A percentile compares a stretch with the other conserved stretches of the same genome.
phyloP scores from a whole-genome alignment of 1,140 invertebrate species.

The Lordiphosa stackelbergi region DNA sequence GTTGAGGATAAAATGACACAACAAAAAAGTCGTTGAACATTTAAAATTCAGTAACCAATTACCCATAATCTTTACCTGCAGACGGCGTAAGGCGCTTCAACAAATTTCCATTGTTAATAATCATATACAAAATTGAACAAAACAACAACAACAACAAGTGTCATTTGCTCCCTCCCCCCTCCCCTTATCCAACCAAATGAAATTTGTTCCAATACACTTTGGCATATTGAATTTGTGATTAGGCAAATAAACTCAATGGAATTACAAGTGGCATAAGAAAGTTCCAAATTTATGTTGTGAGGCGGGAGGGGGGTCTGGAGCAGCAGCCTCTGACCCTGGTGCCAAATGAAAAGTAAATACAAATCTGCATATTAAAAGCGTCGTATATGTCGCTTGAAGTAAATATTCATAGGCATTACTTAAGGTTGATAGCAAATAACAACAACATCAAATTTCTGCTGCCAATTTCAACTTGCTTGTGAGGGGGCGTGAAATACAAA shows the following conservation, averaged over 20 bases:
- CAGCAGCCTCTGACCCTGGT: neutral
- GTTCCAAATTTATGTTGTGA: slow-evolving; percentile 41
- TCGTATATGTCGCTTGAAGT: slow-evolving; percentile 51
- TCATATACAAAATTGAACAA: slow-evolving; percentile 33
- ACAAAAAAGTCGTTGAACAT: slow-evolving; percentile 4
- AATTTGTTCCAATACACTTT: slow-evolving; percentile 73
- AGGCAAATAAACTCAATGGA: slow-evolving; percentile 64
- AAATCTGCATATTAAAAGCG: slow-evolving; percentile 43
- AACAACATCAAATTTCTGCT: slow-evolving; percentile 32
- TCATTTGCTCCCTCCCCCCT: slow-evolving; percentile 21
- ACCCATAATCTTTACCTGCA: slow-evolving; percentile 17
- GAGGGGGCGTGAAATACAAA: neutral
- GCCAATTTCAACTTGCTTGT: slow-evolving; percentile 8
- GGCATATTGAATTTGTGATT: slow-evolving; percentile 71
- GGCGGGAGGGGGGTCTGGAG: no score
- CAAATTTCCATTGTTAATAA: slow-evolving; percentile 31
- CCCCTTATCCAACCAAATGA: slow-evolving; percentile 21
- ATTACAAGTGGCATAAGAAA: slow-evolving; percentile 55
- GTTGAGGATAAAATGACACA: no score
- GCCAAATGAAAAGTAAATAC: slow-evolving; percentile 24
- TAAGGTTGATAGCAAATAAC: slow-evolving; percentile 26
- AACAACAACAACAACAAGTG: slow-evolving; percentile 19
- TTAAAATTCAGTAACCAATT: slow-evolving; percentile 56
- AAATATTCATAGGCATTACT: slow-evolving; percentile 67
- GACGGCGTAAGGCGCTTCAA: slow-evolving; percentile 2